phyloP scores from a whole-genome alignment of 2,888 invertebrate species.

The Cancer borealis region DNA sequence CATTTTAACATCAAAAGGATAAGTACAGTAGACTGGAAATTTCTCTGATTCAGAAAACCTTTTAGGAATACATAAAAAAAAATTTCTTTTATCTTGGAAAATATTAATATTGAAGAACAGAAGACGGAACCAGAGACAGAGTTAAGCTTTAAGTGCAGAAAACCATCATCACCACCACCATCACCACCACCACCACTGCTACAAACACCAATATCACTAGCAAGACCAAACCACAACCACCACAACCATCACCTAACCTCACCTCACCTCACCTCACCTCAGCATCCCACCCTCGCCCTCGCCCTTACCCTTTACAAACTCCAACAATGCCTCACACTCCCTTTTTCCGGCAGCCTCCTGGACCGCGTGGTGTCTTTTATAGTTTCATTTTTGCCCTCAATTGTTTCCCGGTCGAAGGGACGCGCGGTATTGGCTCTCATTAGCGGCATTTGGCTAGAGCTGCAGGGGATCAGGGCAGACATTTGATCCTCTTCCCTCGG shows the following conservation, averaged over 20 bases:
- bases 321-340: slow-evolving; percentile 34
- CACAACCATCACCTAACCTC: not conserved
- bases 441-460: slow-evolving; percentile 55
- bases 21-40: not conserved
- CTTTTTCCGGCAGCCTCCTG: not conserved
- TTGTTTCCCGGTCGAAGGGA: slow-evolving; percentile 43
- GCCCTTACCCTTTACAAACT: slow-evolving; percentile 18
- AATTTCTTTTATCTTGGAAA: not conserved
- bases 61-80: not conserved
- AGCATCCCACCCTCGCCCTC: not conserved
- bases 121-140: not conserved
- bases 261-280: slow-evolving; percentile 1
- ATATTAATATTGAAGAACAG: not conserved
- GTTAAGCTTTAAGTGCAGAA: not conserved
- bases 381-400: slow-evolving; percentile 55
- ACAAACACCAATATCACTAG: not conserved
- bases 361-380: slow-evolving; percentile 41
- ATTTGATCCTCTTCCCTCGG: slow-evolving; percentile 48
- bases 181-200: not conserved
- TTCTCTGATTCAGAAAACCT: not conserved
- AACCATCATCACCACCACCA: not conserved
- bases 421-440: slow-evolving; percentile 49
- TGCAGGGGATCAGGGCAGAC: slow-evolving; percentile 50
- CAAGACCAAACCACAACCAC: not conserved
- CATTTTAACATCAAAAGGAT: not conserved